Evolutionary conservation across 2,797 vertebrate species (phyloP).

Genomic region (Crypturellus tataupa): DNA sequence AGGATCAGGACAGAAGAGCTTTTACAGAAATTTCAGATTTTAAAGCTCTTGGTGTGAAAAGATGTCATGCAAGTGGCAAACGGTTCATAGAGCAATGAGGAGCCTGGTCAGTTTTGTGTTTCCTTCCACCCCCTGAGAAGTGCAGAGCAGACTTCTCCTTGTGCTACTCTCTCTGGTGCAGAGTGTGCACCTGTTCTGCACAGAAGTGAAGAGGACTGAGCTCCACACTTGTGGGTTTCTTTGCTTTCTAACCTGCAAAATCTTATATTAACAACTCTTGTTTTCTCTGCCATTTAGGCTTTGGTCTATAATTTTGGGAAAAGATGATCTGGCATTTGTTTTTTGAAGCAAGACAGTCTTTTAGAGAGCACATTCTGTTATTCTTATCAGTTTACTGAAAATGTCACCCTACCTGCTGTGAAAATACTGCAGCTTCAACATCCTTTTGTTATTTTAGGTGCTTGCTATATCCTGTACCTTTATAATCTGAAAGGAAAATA

Average conservation of each 20-base stretch:
- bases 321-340: background rate
- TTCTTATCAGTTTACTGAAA: background rate
- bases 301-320: background rate
- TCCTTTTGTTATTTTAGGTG: background rate
- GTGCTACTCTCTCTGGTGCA: background rate
- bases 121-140: background rate
- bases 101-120: background rate
- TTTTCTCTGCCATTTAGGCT: background rate
- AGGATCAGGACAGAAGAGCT: background rate
- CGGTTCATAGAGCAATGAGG: background rate
- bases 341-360: background rate
- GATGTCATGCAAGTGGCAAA: rapidly evolving
- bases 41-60: background rate
- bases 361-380: background rate
- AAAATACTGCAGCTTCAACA: background rate
- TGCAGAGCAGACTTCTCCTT: background rate
- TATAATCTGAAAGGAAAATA: background rate
- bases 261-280: rapidly evolving
- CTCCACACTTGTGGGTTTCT: background rate
- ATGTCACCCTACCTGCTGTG: background rate
- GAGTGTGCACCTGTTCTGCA: background rate
- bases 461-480: background rate
- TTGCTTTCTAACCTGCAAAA: background rate
- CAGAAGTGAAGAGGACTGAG: background rate
- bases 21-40: background rate